Percentiles rank a stretch among this genome's conserved stretches.
These are phyloP conservation scores for Platycheirus rosarum DNA, from an alignment of 2,888 invertebrate genomes.

Conservation along the genomic window DNA sequence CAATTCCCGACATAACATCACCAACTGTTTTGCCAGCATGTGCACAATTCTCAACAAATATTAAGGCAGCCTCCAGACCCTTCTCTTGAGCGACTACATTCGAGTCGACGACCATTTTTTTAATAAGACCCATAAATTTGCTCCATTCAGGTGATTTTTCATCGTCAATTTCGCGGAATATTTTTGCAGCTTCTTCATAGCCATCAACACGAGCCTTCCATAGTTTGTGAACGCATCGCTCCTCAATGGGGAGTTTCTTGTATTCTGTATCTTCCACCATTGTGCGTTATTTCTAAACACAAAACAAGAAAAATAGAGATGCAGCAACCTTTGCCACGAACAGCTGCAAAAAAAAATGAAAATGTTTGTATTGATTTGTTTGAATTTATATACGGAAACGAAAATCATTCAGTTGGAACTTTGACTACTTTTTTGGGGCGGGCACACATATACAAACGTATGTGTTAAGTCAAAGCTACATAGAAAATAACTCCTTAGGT, in stretches of 20 bases:
- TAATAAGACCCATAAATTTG: conserved; percentile 94
- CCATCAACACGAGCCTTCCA: conserved; percentile 98
- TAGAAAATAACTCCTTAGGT: no score
- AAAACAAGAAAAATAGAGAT: not conserved
- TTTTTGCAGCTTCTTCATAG: conserved; percentile 95
- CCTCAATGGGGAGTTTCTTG: conserved; percentile 93
- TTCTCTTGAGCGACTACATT: conserved; percentile 98
- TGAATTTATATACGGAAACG: no score
- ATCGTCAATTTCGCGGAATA: conserved; percentile 93
- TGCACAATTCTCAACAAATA: conserved; percentile 95
- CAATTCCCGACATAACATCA: conserved; percentile 94
- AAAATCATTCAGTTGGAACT: no score
- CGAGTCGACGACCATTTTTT: conserved; percentile 96
- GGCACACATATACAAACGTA: no score
- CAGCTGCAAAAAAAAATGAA: conserved; percentile 37
- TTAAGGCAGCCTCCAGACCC: conserved; percentile 94
- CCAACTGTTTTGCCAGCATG: conserved; percentile 93
- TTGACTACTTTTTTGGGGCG: no score
- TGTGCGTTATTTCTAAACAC: conserved; percentile 50
- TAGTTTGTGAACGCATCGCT: conserved; percentile 95
- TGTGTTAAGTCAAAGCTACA: no score
- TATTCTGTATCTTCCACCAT: conserved; percentile 95
- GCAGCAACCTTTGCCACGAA: conserved; percentile 27
- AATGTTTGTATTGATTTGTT: no score
- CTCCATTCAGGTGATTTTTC: conserved; percentile 97